phyloP scores from a whole-genome alignment of 2,888 invertebrate species.

The Podotricha telesiphe region DNA sequence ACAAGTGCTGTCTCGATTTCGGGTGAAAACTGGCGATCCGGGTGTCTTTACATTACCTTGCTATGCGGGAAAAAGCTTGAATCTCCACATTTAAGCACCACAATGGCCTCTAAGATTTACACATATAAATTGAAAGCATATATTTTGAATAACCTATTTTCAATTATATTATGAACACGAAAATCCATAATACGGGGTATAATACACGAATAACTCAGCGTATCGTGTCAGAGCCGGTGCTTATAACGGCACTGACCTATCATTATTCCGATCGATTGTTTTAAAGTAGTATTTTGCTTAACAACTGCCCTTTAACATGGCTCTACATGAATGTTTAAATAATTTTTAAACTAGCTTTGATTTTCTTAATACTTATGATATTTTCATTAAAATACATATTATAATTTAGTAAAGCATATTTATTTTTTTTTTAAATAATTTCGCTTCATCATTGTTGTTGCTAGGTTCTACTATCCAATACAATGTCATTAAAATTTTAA shows the following conservation, averaged over 20 bases:
- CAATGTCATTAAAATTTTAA: too few species aligned
- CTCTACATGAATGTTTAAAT: background rate
- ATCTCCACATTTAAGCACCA: too few species aligned
- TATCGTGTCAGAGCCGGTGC: constrained; percentile 40
- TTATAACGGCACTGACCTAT: constrained; percentile 42
- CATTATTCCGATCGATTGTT: constrained; percentile 43
- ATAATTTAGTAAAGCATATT: too few species aligned
- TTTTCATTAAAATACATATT: too few species aligned
- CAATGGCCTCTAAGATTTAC: background rate
- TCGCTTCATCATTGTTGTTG: too few species aligned
- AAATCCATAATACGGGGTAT: constrained; percentile 35
- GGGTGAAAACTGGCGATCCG: too few species aligned
- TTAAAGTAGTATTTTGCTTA: constrained; percentile 27
- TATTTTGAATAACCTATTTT: constrained; percentile 29
- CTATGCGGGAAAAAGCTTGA: too few species aligned
- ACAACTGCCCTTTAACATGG: constrained; percentile 19
- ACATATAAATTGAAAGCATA: constrained; percentile 7
- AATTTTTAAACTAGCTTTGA: background rate
- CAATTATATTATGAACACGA: constrained; percentile 34
- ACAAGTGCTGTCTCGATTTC: too few species aligned
- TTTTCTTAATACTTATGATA: background rate
- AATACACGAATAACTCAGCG: constrained; percentile 38
- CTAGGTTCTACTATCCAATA: too few species aligned
- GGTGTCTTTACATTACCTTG: too few species aligned
- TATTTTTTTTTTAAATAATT: too few species aligned